phyloP scores from a whole-genome alignment of 2,113 vertebrate species.

The Hippocampus zosterae region DNA sequence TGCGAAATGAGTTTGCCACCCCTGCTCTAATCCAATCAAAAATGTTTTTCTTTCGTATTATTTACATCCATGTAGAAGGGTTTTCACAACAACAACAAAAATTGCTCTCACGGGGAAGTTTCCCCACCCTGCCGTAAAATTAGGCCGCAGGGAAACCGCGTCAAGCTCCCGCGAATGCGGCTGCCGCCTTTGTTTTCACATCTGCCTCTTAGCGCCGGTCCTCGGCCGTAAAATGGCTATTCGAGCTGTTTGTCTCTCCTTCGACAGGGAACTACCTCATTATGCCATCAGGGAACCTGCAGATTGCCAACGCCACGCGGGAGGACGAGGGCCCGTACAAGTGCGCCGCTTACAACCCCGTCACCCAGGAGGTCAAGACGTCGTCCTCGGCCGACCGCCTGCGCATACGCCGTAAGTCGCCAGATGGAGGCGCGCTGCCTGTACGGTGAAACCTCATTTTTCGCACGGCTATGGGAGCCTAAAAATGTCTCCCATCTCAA shows the following conservation, averaged over 20 bases:
- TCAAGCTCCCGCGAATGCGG: not conserved
- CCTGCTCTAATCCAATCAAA: no score
- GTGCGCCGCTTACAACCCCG: conserved; percentile 93
- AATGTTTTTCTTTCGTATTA: not conserved
- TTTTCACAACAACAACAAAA: not conserved
- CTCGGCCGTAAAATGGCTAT: not conserved
- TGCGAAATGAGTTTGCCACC: no score
- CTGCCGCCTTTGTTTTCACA: not conserved
- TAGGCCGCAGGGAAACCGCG: not conserved
- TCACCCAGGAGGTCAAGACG: conserved; percentile 96
- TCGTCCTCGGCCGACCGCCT: conserved; percentile 87
- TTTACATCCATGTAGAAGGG: not conserved
- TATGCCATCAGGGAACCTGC: conserved; percentile 97
- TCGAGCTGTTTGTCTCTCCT: not conserved
- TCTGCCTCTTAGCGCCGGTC: not conserved
- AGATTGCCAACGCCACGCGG: conserved; percentile 91
- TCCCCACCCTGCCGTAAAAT: not conserved
- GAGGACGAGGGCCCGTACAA: conserved; percentile 94
- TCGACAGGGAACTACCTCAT: conserved; percentile 92
- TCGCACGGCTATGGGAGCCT: no score
- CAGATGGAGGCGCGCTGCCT: not conserved
- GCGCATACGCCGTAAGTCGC: conserved; percentile 88
- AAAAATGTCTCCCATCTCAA: not conserved
- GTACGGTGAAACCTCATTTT: not conserved
- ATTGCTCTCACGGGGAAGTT: not conserved